phyloP scores from a whole-genome alignment of 2,888 invertebrate genomes.

The Mylabris sibirica region DNA sequence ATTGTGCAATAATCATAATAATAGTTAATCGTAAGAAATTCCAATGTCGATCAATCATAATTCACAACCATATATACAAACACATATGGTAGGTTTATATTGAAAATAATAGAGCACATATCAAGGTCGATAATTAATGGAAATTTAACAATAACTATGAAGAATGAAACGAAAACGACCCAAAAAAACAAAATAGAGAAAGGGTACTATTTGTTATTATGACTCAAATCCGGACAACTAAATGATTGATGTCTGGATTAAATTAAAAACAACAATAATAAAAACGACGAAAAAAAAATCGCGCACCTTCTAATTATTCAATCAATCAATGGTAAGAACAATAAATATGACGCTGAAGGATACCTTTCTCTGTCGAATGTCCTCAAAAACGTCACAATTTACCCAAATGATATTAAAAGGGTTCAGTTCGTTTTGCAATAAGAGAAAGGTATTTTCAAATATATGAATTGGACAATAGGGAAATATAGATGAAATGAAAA shows the following conservation, averaged over 20 bases:
- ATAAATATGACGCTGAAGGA: not conserved
- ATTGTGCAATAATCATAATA: not conserved
- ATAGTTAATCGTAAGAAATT: constrained; percentile 4
- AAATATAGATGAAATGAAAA: not conserved
- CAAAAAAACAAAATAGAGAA: not conserved
- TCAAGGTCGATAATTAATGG: not conserved
- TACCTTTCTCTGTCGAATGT: not conserved
- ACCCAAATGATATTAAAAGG: not conserved
- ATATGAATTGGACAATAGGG: not conserved
- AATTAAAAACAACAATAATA: not conserved
- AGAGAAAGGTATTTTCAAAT: not conserved
- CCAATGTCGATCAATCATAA: constrained; percentile 6
- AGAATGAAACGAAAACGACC: not conserved
- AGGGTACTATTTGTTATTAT: not conserved
- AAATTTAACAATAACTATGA: not conserved
- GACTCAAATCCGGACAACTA: not conserved
- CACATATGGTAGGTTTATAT: not conserved
- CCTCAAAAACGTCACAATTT: not conserved
- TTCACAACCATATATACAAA: not conserved
- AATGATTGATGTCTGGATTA: not conserved
- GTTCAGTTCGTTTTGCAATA: not conserved
- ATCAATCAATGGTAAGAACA: not conserved
- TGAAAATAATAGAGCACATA: not conserved
- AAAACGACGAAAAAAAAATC: not conserved
- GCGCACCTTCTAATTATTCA: not conserved